Percentiles rank a stretch among this genome's conserved stretches.
These are phyloP conservation scores for Ciconia boyciana DNA, from an alignment of 2,113 vertebrate genomes.

Conservation along the genomic window DNA sequence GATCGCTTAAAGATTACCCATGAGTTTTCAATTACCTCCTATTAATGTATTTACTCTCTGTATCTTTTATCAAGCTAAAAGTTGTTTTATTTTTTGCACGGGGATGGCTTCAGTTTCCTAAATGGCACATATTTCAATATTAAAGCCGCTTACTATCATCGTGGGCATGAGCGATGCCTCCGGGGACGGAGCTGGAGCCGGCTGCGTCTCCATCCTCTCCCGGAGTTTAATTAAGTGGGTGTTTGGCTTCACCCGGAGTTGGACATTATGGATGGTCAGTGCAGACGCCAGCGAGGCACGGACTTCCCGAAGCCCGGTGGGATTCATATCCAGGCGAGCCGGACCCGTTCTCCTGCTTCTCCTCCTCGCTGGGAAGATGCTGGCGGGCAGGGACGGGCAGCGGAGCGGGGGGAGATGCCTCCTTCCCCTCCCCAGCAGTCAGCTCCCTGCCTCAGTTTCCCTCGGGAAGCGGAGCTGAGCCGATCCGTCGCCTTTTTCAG, in stretches of 20 bases:
- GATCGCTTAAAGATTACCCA: conserved; percentile 59
- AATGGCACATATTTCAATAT: conserved; percentile 75
- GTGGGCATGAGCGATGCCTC: conserved; percentile 68
- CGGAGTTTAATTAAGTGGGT: conserved; percentile 62
- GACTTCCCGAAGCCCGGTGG: neutral
- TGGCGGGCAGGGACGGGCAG: neutral
- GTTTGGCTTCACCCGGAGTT: neutral
- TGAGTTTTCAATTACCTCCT: conserved; percentile 73
- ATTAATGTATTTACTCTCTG: conserved; percentile 69
- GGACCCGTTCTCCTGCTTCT: neutral
- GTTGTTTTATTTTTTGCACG: conserved; percentile 24
- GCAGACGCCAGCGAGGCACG: neutral
- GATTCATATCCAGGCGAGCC: neutral
- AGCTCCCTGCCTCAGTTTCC: neutral
- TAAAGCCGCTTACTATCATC: conserved; percentile 68
- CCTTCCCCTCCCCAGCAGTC: no score
- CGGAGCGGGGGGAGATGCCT: accelerated
- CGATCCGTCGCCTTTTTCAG: accelerated
- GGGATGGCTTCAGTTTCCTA: conserved; percentile 59
- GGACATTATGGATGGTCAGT: neutral
- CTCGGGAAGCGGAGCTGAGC: neutral
- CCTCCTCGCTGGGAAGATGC: neutral
- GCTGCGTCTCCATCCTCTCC: conserved; percentile 19
- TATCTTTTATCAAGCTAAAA: conserved; percentile 63
- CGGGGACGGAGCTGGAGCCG: conserved; percentile 42